Base-by-base conservation (phyloP, 37 sponge, comb jelly and placozoan genomes). In the Hormiphora californensis region DNA sequence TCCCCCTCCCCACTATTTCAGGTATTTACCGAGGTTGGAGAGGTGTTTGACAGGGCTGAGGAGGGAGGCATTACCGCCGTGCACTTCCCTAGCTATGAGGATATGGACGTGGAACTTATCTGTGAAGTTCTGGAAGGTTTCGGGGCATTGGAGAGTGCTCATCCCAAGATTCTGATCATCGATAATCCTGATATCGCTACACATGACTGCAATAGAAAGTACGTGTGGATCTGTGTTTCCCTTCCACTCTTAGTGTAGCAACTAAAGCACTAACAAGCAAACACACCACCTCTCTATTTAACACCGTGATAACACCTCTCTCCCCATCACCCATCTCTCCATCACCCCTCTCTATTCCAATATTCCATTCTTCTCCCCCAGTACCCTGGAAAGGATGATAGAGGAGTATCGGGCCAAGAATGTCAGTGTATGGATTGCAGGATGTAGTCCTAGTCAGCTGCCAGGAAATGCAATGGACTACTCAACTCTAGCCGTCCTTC, bases 391-490 rank as follows among this genome's bases (percentile, higher is more conserved):
- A 4, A 37, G 43, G 25, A 43, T 73, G 23, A 46, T 73, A 32
- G 81, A 73, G 38, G 36, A 73, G 2, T 46, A 73, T 30, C 41
- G 81, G 9, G 36, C 40, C 27, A 73, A 73, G 28, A 73, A 73
- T 28, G 43, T 73, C 46, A 73, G 81, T 73, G 23, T 73, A 0
- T 73, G 81, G 81, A 46, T 73, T n/a, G 81, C 81, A 40, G 23
- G 28, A 37, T 43, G 46, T 4, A 73, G 81, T 28, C 81, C 81
- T 40, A n/a, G 17, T 46, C 38, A 33, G 12, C 81, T 73, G 2
- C 81, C 81, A 3, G 25, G 40, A 5, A 73, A 73, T 28, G 23
- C 43, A 41, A 33, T 73, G 43, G 81, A 73, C 81, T 73, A 32
- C 81, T 39, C 81, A 23, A 27, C 32, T 28, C 81, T 73, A n/a